Evolutionary conservation across 2,888 invertebrate species (phyloP), one percentile per base, ranked within the genome.

Genomic region (Seira ritae): DNA sequence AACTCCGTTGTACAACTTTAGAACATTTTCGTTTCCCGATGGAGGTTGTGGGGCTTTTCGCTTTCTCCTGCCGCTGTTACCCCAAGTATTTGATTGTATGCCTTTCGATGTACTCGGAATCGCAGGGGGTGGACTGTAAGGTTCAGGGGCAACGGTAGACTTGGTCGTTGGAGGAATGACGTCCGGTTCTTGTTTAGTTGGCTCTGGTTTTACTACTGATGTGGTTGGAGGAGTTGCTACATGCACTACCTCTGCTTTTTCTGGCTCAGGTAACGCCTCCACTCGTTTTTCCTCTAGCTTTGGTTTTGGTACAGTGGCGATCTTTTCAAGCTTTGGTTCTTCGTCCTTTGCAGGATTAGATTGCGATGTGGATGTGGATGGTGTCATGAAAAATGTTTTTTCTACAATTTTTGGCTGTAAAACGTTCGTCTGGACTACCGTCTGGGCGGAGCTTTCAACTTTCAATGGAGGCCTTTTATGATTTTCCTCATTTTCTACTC

Each of bases 1-100:
- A n/a, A n/a, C 19, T 0, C 80, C 75, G 37, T 71, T 76, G 0
- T 24, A 42, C 17, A 75, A 70, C 24, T 66, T 76, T 1, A 17
- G 62, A 15, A 20, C 22, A 22, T 20, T 62, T 20, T 62, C 62
- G 50, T n/a, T n/a, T 31, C 31, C 23, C 0, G 42, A 23, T 1
- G 81, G 81, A 1, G 81, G 81, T 20, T 17, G 67, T 6, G 85
- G 82, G 8, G 85, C 85, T 22, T 82, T 65, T 1, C 79, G 69
- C 62, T 85, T 85, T 72, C 82, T 74, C 24, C 68, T 0, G 12
- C 50, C 69, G n/a, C 62, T 79, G 23, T 65, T 85, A 22, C 85
- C 73, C 85, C 81, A 85, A 1, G 81, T 81, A 22, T 73, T 80
- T 12, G 84, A 75, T 19, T 20, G 62, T 4, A 62, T 22, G 3